These are phyloP conservation scores for Noctua janthina DNA, from an alignment of 2,888 invertebrate species.

Conservation along the genomic window DNA sequence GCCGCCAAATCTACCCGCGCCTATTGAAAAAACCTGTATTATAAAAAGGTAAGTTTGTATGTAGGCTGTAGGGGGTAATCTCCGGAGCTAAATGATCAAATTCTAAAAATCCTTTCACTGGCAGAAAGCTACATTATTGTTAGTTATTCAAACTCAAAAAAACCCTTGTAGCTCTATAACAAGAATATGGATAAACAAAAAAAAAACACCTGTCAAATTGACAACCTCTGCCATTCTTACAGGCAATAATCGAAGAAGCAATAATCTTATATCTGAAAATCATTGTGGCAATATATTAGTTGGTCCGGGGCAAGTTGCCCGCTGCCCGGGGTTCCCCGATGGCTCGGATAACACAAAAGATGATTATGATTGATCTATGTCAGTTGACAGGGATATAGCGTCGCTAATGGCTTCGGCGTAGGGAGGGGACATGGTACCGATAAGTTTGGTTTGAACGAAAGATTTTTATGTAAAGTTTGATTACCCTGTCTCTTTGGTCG, in stretches of 20 bases:
- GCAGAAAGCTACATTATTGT: too few relatives aligned
- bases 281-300: slow-evolving; percentile 61
- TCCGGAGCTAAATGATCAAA: too few relatives aligned
- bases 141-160: neutral
- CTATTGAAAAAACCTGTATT: too few relatives aligned
- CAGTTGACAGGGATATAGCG: slow-evolving; percentile 68
- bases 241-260: slow-evolving; percentile 33
- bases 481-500: neutral
- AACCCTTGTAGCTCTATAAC: neutral
- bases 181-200: too few relatives aligned
- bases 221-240: slow-evolving; percentile 14
- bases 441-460: slow-evolving; percentile 6
- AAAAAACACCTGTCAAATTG: neutral
- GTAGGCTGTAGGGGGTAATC: too few relatives aligned
- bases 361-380: slow-evolving; percentile 78
- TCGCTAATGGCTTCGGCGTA: slow-evolving; percentile 70
- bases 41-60: too few relatives aligned
- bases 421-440: slow-evolving; percentile 56
- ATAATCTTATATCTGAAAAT: slow-evolving; percentile 53
- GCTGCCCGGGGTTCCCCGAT: slow-evolving; percentile 60
- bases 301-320: slow-evolving; percentile 51
- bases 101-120: too few relatives aligned
- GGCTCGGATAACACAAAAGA: slow-evolving; percentile 71
- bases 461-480: neutral
- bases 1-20: too few relatives aligned